phyloP scores from a whole-genome alignment of 2,113 vertebrate species.

The Eudyptes chrysolophus region DNA sequence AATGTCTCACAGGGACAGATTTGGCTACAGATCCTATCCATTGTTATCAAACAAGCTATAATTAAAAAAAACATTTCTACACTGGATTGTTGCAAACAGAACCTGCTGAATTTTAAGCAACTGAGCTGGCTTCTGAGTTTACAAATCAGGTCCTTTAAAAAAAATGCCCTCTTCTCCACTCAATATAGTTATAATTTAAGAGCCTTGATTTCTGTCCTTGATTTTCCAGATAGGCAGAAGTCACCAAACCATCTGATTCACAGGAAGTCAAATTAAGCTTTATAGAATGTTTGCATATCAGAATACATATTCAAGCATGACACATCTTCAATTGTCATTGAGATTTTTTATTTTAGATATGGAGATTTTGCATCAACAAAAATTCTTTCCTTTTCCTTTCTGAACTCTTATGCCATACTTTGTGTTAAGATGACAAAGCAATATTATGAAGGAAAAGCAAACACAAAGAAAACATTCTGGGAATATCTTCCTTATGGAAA shows the following conservation, averaged over 20 bases:
- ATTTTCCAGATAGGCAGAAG: neutral
- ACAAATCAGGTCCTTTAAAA: neutral
- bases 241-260: neutral
- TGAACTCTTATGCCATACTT: neutral
- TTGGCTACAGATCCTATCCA: constrained; percentile 21
- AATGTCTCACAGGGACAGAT: constrained; percentile 26
- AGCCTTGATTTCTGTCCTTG: neutral
- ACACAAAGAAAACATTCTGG: neutral
- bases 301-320: neutral
- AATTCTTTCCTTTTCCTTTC: neutral
- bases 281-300: neutral
- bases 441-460: neutral
- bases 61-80: constrained; percentile 33
- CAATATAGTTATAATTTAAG: neutral
- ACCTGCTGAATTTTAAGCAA: constrained; percentile 20
- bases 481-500: neutral
- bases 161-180: neutral
- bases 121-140: neutral
- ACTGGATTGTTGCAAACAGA: neutral
- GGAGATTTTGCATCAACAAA: neutral
- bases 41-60: constrained; percentile 43
- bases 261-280: neutral
- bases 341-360: neutral
- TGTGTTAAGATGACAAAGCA: neutral
- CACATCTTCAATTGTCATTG: rapidly evolving